Percentiles rank a stretch among this genome's conserved stretches.
Conservation (phyloP, 2,888 invertebrate species). For the Heliconius ethilla region DNA sequence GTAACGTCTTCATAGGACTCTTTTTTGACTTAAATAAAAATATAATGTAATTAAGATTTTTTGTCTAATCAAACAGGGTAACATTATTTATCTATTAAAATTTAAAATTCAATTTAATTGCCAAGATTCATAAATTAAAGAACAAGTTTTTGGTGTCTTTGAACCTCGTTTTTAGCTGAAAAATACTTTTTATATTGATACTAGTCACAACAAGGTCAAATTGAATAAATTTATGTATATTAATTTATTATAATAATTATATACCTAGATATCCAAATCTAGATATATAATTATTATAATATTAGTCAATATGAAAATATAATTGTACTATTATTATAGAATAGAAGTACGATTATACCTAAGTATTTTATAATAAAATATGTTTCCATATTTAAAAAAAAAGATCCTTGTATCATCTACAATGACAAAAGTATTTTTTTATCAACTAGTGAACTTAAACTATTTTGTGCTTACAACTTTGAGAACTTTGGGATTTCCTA, state of each 20-base stretch:
- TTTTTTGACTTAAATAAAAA: background rate
- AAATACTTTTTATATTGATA: constrained; percentile 7
- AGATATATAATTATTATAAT: background rate
- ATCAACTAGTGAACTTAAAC: too few species aligned
- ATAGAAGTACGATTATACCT: background rate
- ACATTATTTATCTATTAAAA: background rate
- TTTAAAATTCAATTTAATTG: too few species aligned
- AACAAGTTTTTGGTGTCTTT: constrained; percentile 28
- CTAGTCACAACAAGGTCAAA: constrained; percentile 28
- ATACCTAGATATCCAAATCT: background rate
- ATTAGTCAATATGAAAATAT: background rate
- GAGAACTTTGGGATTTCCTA: background rate
- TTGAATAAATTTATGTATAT: background rate
- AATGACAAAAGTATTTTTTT: background rate
- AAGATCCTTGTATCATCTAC: background rate
- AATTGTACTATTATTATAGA: background rate
- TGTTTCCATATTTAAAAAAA: too few species aligned
- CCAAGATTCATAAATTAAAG: background rate
- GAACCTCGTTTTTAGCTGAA: constrained; percentile 26
- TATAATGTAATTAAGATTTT: background rate
- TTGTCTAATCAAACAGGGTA: background rate
- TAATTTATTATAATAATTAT: too few species aligned
- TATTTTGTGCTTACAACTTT: background rate
- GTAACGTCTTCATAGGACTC: background rate
- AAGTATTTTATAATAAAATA: too few species aligned